Base-by-base conservation (phyloP, 1,140 invertebrate genomes). In the Heterodera carotae region DNA sequence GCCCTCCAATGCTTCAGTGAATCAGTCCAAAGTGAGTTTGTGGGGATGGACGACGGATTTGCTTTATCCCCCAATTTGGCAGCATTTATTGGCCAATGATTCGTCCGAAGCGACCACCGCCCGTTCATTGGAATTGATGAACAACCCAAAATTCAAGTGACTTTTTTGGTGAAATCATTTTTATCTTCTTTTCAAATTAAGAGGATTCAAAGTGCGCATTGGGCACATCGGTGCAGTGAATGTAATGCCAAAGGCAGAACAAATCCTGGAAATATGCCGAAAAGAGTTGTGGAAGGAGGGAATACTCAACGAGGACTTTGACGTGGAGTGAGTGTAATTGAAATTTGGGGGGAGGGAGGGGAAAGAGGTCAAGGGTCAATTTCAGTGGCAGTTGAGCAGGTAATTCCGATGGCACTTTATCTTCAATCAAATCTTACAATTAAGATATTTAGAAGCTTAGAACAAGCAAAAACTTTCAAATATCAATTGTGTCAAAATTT, bases 151-250 rank as follows among this genome's bases (percentile, higher is more conserved):
- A 12, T 74, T 74, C 34, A 74, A 25, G 71, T 62, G n/a, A n/a
- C 27, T 71, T 56, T 56, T 27, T 27, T 18, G 12, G 15, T 15
- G 59, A 2, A 7, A 0, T 31, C 22, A 22, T 69, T 7, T 27
- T 31, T 31, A 8, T 7, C 43, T n/a, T 12, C n/a, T 56, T 60
- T 29, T 34, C 22, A 27, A 12, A 18, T 73, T 73, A 27, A 74
- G 71, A 10, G 48, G 48, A 25, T 62, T 74, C 31, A 75, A 72
- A 34, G 70, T 85, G 22, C 83, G 82, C 66, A 72, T 85, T 29
- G 85, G 85, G 12, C 85, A 86, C 73, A 86, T 86, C 66, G 85
- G 85, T 31, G 85, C 85, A 29, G 68, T 86, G 29, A 83, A 85
- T 69, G 86, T 81, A 27, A 81, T 86, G 86, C 84, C 86, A 31